A percentile compares a stretch with the other conserved stretches of the same genome.
Conservation (phyloP, 2,113 vertebrate species). For the Argyrosomus japonicus region DNA sequence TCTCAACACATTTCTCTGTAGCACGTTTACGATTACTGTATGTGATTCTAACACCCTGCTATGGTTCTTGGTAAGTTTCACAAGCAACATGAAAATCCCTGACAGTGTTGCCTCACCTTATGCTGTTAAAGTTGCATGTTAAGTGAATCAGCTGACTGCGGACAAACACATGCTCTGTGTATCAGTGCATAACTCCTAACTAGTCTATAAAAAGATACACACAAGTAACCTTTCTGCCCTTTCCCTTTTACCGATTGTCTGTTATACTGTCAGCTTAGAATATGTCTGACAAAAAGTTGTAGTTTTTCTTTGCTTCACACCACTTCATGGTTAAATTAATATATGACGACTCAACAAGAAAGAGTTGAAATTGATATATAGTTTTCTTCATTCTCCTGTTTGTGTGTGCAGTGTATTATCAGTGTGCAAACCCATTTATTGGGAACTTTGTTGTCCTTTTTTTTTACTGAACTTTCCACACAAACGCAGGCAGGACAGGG, state of each 20-base stretch:
- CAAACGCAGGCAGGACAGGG: conserved; percentile 1
- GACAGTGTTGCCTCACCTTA: background rate
- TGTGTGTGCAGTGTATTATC: background rate
- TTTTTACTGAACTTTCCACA: background rate
- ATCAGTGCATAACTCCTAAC: background rate
- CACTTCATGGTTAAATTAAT: background rate
- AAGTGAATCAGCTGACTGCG: background rate
- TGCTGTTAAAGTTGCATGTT: background rate
- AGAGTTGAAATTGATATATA: background rate
- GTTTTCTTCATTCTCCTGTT: background rate
- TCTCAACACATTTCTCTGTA: background rate
- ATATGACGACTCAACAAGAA: background rate
- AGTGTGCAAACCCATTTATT: background rate
- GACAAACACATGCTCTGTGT: background rate
- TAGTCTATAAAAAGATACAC: background rate
- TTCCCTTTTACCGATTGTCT: background rate
- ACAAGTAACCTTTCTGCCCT: background rate
- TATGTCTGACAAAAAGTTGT: background rate
- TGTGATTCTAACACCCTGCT: background rate
- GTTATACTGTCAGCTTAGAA: background rate
- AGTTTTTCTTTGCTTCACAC: background rate
- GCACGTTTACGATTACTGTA: background rate
- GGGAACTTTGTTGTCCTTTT: background rate
- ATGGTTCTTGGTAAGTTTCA: background rate
- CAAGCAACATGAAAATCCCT: background rate